Evolutionary conservation across 1,140 invertebrate genomes (phyloP).

Genomic region (Heliconius melpomene): DNA sequence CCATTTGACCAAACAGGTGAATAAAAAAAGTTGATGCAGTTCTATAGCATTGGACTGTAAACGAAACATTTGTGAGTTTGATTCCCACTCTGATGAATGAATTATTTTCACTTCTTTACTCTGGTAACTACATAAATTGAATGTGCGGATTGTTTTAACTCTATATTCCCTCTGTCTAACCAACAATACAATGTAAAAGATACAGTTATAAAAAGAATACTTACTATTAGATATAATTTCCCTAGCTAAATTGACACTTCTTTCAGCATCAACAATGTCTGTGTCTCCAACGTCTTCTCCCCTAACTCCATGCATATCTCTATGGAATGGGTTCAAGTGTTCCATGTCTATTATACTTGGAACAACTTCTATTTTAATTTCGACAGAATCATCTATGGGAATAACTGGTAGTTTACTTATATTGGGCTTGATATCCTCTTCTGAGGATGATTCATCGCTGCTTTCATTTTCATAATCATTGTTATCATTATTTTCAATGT

Average conservation of each 20-base stretch:
- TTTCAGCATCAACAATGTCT: constrained; percentile 48
- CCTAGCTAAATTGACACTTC: constrained; percentile 51
- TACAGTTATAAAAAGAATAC: constrained; percentile 19
- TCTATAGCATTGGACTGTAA: too few species aligned
- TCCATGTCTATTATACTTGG: constrained; percentile 51
- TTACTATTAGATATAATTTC: constrained; percentile 57
- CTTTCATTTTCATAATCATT: constrained; percentile 24
- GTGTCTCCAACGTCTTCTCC: constrained; percentile 43
- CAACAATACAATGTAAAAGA: neutral
- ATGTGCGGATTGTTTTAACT: too few species aligned
- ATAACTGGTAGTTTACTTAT: neutral
- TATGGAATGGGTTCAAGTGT: constrained; percentile 50
- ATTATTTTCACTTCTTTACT: too few species aligned
- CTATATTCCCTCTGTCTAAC: neutral
- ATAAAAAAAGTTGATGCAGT: too few species aligned
- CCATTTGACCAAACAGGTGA: too few species aligned
- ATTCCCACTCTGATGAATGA: too few species aligned
- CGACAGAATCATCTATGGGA: constrained; percentile 17
- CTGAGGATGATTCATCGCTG: constrained; percentile 26
- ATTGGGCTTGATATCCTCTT: constrained; percentile 31
- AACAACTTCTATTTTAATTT: constrained; percentile 49
- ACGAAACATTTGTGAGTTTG: too few species aligned
- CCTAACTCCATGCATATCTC: constrained; percentile 51
- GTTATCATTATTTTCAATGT: neutral
- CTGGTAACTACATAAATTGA: too few species aligned